A percentile compares a stretch with the other conserved stretches of the same genome.
These are phyloP conservation scores for Irena cyanogastra DNA, from an alignment of 2,113 vertebrate genomes.

Conservation along the genomic window DNA sequence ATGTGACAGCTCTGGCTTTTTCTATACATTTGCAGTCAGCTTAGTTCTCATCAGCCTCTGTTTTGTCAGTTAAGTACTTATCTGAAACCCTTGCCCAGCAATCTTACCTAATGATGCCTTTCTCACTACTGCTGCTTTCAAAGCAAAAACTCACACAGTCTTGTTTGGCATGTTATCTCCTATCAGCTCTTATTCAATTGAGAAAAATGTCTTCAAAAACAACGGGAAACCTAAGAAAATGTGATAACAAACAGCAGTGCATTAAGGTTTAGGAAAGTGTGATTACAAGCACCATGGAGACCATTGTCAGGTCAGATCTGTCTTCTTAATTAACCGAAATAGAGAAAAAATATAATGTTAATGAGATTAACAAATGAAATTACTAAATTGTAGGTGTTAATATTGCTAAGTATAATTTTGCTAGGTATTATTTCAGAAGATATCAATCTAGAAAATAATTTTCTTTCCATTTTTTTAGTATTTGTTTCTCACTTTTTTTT, in stretches of 20 bases:
- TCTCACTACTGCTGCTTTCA: constrained; percentile 2
- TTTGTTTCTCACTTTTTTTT: not conserved
- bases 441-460: not conserved
- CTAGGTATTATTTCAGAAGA: not conserved
- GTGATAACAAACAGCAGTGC: constrained; percentile 6
- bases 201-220: constrained; percentile 12
- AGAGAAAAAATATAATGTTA: not conserved
- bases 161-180: not conserved
- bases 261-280: not conserved
- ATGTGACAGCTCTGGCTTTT: not conserved
- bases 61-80: constrained; percentile 9
- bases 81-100: constrained; percentile 10
- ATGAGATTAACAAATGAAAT: not conserved
- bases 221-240: not conserved
- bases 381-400: not conserved
- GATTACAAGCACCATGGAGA: constrained; percentile 23
- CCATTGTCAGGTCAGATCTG: not conserved
- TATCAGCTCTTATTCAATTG: not conserved
- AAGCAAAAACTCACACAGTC: not conserved
- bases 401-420: not conserved
- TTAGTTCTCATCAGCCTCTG: not conserved
- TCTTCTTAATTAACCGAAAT: constrained; percentile 11
- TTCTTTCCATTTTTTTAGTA: not conserved
- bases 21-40: not conserved
- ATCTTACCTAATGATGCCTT: not conserved